Evolutionary conservation across 2,797 vertebrate genomes (phyloP).

Genomic region (Sebastes oblongus): DNA sequence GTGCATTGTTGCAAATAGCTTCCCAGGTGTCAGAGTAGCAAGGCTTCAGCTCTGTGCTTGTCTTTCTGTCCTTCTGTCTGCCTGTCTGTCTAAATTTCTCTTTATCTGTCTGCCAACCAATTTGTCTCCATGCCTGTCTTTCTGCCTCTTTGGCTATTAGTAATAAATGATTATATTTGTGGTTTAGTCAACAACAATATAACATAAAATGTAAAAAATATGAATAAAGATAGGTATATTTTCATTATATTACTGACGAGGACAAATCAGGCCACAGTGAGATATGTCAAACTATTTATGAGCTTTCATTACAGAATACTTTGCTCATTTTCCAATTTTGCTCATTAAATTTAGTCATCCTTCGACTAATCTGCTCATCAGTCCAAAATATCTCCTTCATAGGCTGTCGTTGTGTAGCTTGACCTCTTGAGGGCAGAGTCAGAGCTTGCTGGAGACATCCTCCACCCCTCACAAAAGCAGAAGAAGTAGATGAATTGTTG

Average conservation of each 20-base stretch:
- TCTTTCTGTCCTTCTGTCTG: conserved; percentile 47
- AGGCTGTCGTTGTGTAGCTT: neutral
- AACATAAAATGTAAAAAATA: neutral
- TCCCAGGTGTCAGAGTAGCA: conserved; percentile 69
- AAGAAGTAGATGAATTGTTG: neutral
- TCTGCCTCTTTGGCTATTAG: conserved; percentile 2
- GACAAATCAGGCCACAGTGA: neutral
- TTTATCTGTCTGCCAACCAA: conserved; percentile 27
- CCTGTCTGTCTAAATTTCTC: conserved; percentile 31
- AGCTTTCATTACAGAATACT: neutral
- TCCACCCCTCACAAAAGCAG: neutral
- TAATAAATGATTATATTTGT: neutral
- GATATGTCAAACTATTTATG: neutral
- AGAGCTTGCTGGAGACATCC: neutral
- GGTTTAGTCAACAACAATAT: neutral
- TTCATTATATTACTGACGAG: neutral
- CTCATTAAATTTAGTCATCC: neutral
- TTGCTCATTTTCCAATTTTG: neutral
- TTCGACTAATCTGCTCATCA: neutral
- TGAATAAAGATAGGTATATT: neutral
- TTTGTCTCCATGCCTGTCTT: conserved; percentile 4
- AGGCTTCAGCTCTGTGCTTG: conserved; percentile 57
- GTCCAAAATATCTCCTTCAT: neutral
- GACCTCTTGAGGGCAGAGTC: conserved; percentile 10
- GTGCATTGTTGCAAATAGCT: conserved; percentile 64